These are phyloP conservation scores for Macrotus californicus DNA, from an alignment of 2,113 vertebrate genomes.

Conservation along the genomic window DNA sequence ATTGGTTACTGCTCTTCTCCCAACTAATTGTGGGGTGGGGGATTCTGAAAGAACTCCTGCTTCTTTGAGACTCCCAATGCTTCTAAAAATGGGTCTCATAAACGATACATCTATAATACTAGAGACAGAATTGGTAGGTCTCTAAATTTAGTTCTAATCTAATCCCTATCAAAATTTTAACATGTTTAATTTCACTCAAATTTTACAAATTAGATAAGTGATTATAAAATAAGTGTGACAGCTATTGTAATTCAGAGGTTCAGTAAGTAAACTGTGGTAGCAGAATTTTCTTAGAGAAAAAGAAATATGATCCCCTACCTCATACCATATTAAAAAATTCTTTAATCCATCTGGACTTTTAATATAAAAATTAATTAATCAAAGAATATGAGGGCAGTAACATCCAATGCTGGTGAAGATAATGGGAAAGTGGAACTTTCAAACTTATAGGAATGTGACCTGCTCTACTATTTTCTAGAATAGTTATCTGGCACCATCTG, in stretches of 20 bases:
- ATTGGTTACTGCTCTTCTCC: neutral
- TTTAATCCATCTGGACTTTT: neutral
- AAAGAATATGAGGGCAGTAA: neutral
- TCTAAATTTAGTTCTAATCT: neutral
- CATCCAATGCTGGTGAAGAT: neutral
- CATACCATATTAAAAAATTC: neutral
- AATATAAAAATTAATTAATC: neutral
- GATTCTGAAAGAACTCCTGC: neutral
- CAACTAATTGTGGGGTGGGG: neutral
- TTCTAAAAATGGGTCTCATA: neutral
- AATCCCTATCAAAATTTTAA: no score
- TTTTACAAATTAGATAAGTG: neutral
- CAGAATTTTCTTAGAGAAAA: no score
- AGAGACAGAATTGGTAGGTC: slow-evolving; percentile 11
- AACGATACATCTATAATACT: neutral
- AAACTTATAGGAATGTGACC: neutral
- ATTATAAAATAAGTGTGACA: neutral
- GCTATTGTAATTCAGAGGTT: no score
- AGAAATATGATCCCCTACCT: no score
- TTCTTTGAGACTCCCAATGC: neutral
- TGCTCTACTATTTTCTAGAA: neutral
- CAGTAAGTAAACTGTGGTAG: no score
- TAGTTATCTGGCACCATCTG: neutral
- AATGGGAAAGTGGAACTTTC: neutral
- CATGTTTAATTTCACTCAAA: neutral